Percentiles rank a stretch among this genome's conserved stretches.
Evolutionary conservation across 2,888 invertebrate genomes (phyloP).

Genomic region (Protonemura montana): DNA sequence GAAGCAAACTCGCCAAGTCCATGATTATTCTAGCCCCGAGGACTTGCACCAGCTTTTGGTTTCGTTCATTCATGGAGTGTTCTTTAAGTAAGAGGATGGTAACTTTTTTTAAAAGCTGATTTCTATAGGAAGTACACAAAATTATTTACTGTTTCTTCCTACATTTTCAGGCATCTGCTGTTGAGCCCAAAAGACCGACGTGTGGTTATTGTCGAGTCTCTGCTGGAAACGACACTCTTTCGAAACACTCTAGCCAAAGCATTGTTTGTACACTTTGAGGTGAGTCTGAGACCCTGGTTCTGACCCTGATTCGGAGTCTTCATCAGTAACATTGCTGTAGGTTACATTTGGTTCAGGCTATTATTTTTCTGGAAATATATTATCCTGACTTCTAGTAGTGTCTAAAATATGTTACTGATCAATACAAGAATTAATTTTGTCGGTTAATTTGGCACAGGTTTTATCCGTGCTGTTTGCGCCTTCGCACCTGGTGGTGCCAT

Average conservation of each 20-base stretch:
- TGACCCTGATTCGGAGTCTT: no score
- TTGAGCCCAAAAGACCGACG: slow-evolving; percentile 93
- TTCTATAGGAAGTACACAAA: not conserved
- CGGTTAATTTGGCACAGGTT: slow-evolving; percentile 61
- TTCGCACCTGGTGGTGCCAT: slow-evolving; percentile 81
- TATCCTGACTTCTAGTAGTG: no score
- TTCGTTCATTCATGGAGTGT: slow-evolving; percentile 85
- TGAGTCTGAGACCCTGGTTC: no score
- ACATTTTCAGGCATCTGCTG: slow-evolving; percentile 74
- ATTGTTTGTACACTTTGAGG: slow-evolving; percentile 92
- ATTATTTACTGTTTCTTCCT: not conserved
- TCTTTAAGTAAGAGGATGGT: slow-evolving; percentile 77
- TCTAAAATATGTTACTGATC: not conserved
- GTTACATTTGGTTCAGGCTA: no score
- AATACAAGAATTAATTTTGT: not conserved
- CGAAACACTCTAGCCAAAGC: slow-evolving; percentile 90
- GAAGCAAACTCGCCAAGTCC: slow-evolving; percentile 67
- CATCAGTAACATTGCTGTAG: no score
- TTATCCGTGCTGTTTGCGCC: slow-evolving; percentile 84
- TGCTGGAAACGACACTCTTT: slow-evolving; percentile 81
- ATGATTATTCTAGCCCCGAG: slow-evolving; percentile 69
- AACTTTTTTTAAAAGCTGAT: slow-evolving; percentile 12
- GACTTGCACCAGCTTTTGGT: slow-evolving; percentile 86
- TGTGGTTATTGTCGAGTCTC: slow-evolving; percentile 90
- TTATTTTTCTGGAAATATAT: no score